A percentile compares a stretch with the other conserved stretches of the same genome.
phyloP scores from a whole-genome alignment of 2,797 vertebrate genomes.

The Poeciliopsis presidionis region DNA sequence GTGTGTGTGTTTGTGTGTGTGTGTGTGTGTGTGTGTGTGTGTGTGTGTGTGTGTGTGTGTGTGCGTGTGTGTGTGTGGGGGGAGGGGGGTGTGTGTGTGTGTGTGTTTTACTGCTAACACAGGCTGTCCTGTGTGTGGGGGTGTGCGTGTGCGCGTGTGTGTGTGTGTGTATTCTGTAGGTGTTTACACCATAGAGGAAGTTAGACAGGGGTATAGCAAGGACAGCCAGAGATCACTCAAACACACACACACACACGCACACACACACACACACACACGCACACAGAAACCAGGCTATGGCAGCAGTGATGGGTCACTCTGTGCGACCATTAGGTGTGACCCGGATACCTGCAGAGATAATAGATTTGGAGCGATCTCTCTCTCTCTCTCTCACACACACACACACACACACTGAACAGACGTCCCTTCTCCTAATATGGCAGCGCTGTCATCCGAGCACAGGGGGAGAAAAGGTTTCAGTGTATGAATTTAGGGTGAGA shows the following conservation, averaged over 20 bases:
- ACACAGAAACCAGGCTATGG: constrained; percentile 13
- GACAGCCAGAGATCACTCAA: constrained; percentile 64
- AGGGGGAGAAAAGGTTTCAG: constrained; percentile 4
- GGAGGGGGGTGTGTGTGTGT: too few species aligned
- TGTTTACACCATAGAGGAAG: constrained; percentile 48
- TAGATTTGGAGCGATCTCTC: constrained; percentile 61
- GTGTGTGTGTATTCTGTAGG: constrained; percentile 48
- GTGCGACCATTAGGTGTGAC: constrained; percentile 56
- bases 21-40: too few species aligned
- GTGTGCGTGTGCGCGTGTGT: too few species aligned
- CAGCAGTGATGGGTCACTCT: constrained; percentile 55
- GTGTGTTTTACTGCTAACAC: too few species aligned
- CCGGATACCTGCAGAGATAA: constrained; percentile 69
- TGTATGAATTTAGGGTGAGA: constrained; percentile 33
- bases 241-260: constrained; percentile 34
- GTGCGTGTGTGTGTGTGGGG: too few species aligned
- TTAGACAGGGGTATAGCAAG: constrained; percentile 43
- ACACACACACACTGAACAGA: constrained; percentile 28
- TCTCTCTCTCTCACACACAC: constrained; percentile 11
- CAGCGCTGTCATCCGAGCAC: constrained; percentile 56
- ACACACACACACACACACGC: constrained; percentile 17
- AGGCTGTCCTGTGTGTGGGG: too few species aligned
- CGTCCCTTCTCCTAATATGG: constrained; percentile 62
- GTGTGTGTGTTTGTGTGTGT: not conserved
- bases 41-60: too few species aligned